A percentile compares a stretch with the other conserved stretches of the same genome.
Conservation (phyloP, 2,113 vertebrate genomes). For the Symphodus melops region DNA sequence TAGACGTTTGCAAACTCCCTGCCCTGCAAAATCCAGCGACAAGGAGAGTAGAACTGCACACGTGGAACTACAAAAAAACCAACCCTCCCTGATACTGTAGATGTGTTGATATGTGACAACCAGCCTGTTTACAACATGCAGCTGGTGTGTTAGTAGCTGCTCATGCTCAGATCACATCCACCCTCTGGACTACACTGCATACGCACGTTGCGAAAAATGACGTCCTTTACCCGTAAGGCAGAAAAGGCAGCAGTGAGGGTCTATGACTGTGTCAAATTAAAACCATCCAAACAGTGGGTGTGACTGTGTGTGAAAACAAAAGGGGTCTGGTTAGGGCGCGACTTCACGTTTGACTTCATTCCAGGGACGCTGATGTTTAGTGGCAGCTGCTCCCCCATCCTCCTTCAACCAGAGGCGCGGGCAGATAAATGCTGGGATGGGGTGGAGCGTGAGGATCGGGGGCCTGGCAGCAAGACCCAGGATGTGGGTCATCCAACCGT, state of each 20-base stretch:
- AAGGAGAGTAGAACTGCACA: background rate
- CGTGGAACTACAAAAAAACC: background rate
- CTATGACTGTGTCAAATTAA: constrained; percentile 5
- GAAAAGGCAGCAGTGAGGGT: constrained; percentile 20
- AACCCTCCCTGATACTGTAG: background rate
- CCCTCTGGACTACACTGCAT: background rate
- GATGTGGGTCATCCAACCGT: constrained; percentile 28
- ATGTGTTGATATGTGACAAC: constrained; percentile 7
- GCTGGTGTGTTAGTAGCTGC: background rate
- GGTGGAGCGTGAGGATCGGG: constrained; percentile 22
- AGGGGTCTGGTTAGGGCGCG: constrained; percentile 45
- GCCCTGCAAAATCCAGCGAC: background rate
- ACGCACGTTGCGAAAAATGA: constrained; percentile 20
- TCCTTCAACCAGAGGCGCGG: constrained; percentile 27
- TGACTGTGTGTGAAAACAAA: constrained; percentile 64
- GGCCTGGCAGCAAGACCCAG: constrained; percentile 21
- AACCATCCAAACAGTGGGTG: constrained; percentile 29
- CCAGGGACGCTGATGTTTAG: constrained; percentile 54
- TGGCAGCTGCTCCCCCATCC: constrained; percentile 59
- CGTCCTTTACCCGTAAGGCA: background rate
- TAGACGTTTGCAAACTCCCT: background rate
- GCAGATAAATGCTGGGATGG: constrained; percentile 40
- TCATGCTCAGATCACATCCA: background rate
- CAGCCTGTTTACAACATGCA: background rate
- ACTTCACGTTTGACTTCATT: constrained; percentile 73